Base-by-base conservation (phyloP, 2,888 invertebrate genomes). In the Zelleria hepariella region DNA sequence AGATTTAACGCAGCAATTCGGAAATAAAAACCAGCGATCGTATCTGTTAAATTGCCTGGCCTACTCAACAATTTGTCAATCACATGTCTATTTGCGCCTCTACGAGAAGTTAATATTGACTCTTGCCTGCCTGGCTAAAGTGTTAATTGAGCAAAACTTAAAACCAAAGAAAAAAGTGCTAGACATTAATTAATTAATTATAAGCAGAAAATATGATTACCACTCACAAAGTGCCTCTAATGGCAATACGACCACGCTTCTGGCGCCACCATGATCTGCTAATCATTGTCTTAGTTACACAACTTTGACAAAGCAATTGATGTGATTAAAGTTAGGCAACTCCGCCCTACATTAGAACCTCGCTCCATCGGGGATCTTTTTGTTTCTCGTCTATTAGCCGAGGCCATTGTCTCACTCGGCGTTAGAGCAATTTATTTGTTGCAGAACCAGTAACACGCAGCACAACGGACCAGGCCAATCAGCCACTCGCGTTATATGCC, bases 341-440 rank as follows among this genome's bases (percentile, higher is more conserved):
- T 21, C 18, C 27, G 55, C 55, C 32, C 55, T 32, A 55, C 55
- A 55, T 55, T 32, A 10, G 27, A 21, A 55, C 32, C 18, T 21
- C 55, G n/a, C 21, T 51, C 8, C 21, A 54, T 56, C 32, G 57
- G 10, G 51, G 51, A 51, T 49, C 47, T 55, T 55, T 58, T 55
- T 59, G 55, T 55, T 52, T 54, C 52, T 18, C 63, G 64, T 64
- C 70, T 73, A 72, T 71, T 73, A 64, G 70, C 64, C 63, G 67
- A 66, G 67, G 69, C 69, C 66, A 68, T 80, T 81, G 80, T 80
- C 77, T 80, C 69, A 80, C 77, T 80, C 69, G 72, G 65, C 68
- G 67, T 68, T 55, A 62, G 53, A 70, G 65, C 72, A 76, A 75
- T 79, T 75, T 75, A 68, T 74, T 72, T 74, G 77, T 72, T 68